Base-by-base conservation (phyloP, 2,888 invertebrate species). In the Leucoptera coffeella region DNA sequence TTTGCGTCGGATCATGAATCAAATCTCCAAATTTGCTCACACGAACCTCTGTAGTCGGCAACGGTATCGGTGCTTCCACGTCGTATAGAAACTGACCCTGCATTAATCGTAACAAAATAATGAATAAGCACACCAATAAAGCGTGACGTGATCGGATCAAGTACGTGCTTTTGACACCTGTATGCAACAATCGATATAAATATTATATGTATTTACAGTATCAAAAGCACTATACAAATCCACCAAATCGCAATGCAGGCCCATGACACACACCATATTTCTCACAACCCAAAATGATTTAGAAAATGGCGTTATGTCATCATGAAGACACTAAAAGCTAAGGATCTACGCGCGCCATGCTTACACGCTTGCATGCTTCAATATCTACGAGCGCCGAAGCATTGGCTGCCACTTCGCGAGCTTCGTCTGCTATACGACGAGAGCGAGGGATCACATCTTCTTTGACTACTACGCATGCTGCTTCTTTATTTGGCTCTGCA, bases 11-110 rank as follows among this genome's bases (percentile, higher is more conserved):
- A 35, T 72, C 72, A 41, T 65, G 60, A 34, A 67, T 41, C 41
- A 71, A 57, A 35, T 72, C 72, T 4, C 72, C 72, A 41, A 45
- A 72, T 35, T 55, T 50, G 46, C 71, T 72, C 60, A 82, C 79
- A 62, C 81, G 79, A 52, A 82, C 77, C 51, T 85, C 84, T 45
- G 78, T 74, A 45, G 83, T 81, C 34, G 85, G 83, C 47, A 88
- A 75, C 52, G 78, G 80, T 43, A 78, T 71, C 50, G 77, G 78
- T 55, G 82, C 84, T 73, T 90, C 91, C 55, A 83, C 82, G 64
- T 88, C 88, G 74, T 89, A 90, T 50, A 87, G 80, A 71, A 89
- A 90, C 69, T 89, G 88, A 71, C 87, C 87, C 85, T 89, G 80
- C n/a, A n/a, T n/a, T n/a, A n/a, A n/a, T n/a, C n/a, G 39, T n/a